Conservation (phyloP, 2,888 invertebrate genomes). For the Seira ritae region DNA sequence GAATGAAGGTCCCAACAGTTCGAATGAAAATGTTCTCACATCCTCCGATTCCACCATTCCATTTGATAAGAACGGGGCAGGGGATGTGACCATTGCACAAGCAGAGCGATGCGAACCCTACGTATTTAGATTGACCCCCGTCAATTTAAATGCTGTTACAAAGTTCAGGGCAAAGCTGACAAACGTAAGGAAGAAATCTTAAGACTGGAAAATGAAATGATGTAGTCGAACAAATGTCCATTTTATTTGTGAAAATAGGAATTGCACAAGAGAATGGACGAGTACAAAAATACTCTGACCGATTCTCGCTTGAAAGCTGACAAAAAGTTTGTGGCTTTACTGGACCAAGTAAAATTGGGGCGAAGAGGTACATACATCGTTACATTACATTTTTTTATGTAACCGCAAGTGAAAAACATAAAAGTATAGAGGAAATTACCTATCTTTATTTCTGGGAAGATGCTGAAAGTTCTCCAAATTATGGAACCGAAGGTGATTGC, state of each 20-base stretch:
- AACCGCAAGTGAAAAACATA: neutral
- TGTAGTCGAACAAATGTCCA: neutral
- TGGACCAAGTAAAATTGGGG: slow-evolving; percentile 60
- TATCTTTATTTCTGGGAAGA: no score
- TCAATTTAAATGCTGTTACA: slow-evolving; percentile 1
- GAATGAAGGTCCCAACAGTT: slow-evolving; percentile 10
- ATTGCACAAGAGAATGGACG: slow-evolving; percentile 54
- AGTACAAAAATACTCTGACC: slow-evolving; percentile 52
- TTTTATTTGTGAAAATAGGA: slow-evolving; percentile 49
- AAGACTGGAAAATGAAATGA: no score
- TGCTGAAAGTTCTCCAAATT: neutral
- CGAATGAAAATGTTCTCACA: neutral
- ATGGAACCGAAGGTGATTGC: neutral
- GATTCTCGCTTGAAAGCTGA: slow-evolving; percentile 49
- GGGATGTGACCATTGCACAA: slow-evolving; percentile 13
- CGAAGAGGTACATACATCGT: slow-evolving; percentile 27
- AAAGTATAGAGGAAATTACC: neutral
- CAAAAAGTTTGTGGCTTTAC: slow-evolving; percentile 54
- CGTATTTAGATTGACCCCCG: slow-evolving; percentile 23
- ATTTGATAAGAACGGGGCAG: slow-evolving; percentile 19
- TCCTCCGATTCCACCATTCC: neutral
- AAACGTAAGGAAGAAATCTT: slow-evolving; percentile 2
- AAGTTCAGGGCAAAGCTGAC: slow-evolving; percentile 40
- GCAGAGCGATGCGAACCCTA: neutral
- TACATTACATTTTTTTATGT: slow-evolving; percentile 4